Base-by-base conservation (phyloP, 2,797 vertebrate species). In the Clarias pachynema region DNA sequence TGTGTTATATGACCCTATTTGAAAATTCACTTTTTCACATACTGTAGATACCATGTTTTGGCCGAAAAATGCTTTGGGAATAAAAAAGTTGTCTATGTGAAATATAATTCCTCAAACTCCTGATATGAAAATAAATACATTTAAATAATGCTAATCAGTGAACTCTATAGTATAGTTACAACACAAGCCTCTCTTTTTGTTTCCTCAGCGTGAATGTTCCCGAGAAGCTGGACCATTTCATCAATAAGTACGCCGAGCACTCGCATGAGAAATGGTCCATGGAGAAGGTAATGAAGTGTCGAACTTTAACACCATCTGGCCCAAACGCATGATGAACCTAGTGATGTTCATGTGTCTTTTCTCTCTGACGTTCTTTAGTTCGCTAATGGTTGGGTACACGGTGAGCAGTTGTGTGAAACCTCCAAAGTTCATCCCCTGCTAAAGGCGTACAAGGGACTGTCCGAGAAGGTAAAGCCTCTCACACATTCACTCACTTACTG, bases 261-360 rank as follows among this genome's bases (percentile, higher is more conserved):
- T 96, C 95, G 63, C 98, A 99, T 69, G 98, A 99, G 92, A 97
- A 96, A 57, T 99, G 97, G 97, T 97, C 97, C 57, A 97, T 97
- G 95, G 97, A 99, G 90, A 99, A 97, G 97, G 98, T 99, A 94
- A 94, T 84, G 60, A 26, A 4, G 49, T 56, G 4, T 15, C 40
- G 14, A 4, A 63, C 65, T 37, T 66, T 60, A 15, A 44, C 37
- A 12, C 40, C 63, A 34, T 10, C 31, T 29, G 12, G 31, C 66
- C 12, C 22, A 40, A 56, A 62, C 70, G 18, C 72, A 3, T 14
- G 26, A 66, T 31, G 62, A 20, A 66, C 5, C 40, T 59, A 3
- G 53, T 60, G 68, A 82, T 82, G 9, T 70, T 82, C 24, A 40
- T 59, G 53, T 5, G 34, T n/a, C 20, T 57, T 65, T 59, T 57